Conservation (phyloP, 92 coral and sea anemone genomes). For the Epizoanthus scotinus region DNA sequence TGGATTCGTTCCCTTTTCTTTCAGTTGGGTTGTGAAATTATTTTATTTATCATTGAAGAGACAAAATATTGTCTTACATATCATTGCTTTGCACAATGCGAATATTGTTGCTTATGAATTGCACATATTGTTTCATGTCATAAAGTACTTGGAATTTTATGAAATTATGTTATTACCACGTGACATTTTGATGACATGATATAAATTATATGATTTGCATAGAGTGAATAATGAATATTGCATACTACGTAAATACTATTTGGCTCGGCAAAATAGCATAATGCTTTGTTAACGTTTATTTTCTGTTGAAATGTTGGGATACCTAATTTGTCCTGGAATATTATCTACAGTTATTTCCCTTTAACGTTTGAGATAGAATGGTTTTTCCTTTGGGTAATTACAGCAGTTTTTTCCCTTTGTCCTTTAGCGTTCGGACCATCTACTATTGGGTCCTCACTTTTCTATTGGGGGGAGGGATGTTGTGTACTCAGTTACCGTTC, state of each 20-base stretch:
- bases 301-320: neutral
- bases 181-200: constrained; percentile 3
- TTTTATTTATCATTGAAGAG: constrained; percentile 14
- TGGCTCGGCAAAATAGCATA: too few species aligned
- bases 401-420: constrained; percentile 18
- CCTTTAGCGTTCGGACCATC: neutral
- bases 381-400: constrained; percentile 17
- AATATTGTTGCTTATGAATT: constrained; percentile 14
- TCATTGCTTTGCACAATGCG: constrained; percentile 18
- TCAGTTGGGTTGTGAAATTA: constrained; percentile 12
- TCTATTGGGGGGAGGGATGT: too few species aligned
- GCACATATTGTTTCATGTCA: constrained; percentile 17
- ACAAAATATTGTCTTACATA: constrained; percentile 14
- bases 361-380: constrained; percentile 14
- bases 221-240: constrained; percentile 20
- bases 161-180: constrained; percentile 14
- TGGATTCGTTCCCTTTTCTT: too few species aligned
- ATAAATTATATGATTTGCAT: neutral
- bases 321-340: constrained; percentile 19
- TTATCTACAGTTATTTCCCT: constrained; percentile 20
- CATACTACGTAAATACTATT: neutral
- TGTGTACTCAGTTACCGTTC: too few species aligned
- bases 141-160: neutral
- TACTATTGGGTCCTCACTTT: too few species aligned
- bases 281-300: too few species aligned